Evolutionary conservation across 1,140 invertebrate genomes (phyloP), one percentile per base, ranked within the genome.

Genomic region (Nasonia longicornis): DNA sequence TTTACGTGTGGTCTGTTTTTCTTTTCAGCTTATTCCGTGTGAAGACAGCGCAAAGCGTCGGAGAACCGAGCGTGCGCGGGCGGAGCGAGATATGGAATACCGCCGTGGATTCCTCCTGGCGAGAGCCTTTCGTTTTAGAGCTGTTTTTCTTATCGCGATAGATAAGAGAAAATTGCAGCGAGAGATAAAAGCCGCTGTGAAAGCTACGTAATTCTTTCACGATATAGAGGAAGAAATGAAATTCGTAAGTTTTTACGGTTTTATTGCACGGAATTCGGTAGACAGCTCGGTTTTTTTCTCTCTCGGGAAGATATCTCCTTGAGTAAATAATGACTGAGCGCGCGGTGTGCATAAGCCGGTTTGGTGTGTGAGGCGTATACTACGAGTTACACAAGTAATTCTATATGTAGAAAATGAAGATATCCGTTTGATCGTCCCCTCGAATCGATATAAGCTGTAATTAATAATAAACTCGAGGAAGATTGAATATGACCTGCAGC

Each of bases 11-110:
- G 8, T 26, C 66, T 31, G 10, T 31, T 12, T 31, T 31, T 29
- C 35, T 71, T 71, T 71, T 42, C 35, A 71, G 69, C 69, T 22
- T 35, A 35, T 73, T 73, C 66, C 12, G 22, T 67, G 42, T 22
- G 20, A 14, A 74, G 72, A 52, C 7, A 26, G n/a, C 14, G 48
- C 14, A 10, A 7, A 10, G 26, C 26, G 26, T 2, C 11, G 71
- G 22, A 16, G 22, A 16, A 12, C 3, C 48, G 29, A 64, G 48
- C 69, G 29, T n/a, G 69, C 35, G 69, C 35, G 14, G 69, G 69
- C 29, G 35, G 69, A 71, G 35, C 20, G 0, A 71, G 35, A 71
- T 71, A 71, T 67, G 66, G 26, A 67, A 31, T 67, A 14, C 22
- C 26, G 2, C 7, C 6, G 11, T 67, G 22, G 66, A 29, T 67